These are phyloP conservation scores for Oenanthe oenanthe DNA, from an alignment of 2,113 vertebrate species.

Conservation along the genomic window DNA sequence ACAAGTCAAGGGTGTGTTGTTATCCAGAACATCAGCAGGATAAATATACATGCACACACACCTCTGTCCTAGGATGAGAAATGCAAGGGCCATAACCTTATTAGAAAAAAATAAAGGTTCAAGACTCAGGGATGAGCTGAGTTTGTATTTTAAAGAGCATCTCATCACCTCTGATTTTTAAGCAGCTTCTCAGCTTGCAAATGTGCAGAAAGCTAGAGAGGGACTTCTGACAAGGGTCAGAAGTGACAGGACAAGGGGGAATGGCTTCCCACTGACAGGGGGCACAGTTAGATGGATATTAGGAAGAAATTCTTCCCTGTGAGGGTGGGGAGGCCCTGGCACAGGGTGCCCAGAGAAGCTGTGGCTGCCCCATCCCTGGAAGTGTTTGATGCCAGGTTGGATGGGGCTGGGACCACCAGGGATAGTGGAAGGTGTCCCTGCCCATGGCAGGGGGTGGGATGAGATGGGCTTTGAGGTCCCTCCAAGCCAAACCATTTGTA, in stretches of 20 bases:
- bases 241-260: not conserved
- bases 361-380: not conserved
- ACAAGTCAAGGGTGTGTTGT: not conserved
- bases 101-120: not conserved
- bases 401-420: not conserved
- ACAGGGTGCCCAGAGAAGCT: accelerated
- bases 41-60: not conserved
- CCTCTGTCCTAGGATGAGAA: not conserved
- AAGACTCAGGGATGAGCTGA: not conserved
- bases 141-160: not conserved
- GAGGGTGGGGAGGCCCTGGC: not conserved
- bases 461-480: not conserved
- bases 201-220: not conserved
- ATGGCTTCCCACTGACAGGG: not conserved
- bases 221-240: not conserved
- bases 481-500: not conserved
- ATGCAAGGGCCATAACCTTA: not conserved
- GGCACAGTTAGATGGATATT: not conserved
- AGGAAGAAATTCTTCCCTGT: not conserved
- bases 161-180: not conserved
- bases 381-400: accelerated
- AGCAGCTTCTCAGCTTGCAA: not conserved
- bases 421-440: not conserved
- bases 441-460: not conserved
- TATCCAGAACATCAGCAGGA: not conserved